Evolutionary conservation across 2,113 vertebrate genomes (phyloP), one percentile per base, ranked within the genome.

Genomic region (Mesoclemmys tuberculata): DNA sequence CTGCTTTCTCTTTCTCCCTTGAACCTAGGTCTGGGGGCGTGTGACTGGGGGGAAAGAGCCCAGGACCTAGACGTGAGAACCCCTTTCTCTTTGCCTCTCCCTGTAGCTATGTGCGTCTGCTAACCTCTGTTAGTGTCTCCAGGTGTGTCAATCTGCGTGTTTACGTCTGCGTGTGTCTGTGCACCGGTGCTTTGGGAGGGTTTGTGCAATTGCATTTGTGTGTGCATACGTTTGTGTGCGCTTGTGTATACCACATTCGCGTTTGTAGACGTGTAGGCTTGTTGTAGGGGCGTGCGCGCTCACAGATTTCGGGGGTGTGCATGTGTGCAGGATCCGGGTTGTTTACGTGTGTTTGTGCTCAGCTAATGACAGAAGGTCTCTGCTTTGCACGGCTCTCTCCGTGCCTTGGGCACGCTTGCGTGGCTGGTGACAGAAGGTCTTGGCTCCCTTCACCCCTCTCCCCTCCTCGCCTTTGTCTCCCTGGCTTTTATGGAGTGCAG

Each of bases 211-310:
- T 38, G 0, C 11, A 0, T 2, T 12, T 0, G 13, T 0, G 18
- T 2, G 27, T 2, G 41, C 41, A 31, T 29, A 13, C 16, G 18
- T 35, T 11, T 5, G 18, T 35, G n/a, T 1, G 4, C n/a, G n/a
- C n/a, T n/a, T 2, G 8, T 44, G 6, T 1, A 2, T 0, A 13
- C 1, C 0, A 4, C 3, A 1, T 0, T 2, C 4, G 3, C 2
- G 48, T 0, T 0, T 0, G 27, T n/a, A n/a, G n/a, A n/a, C n/a
- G 44, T 0, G 10, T 11, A 14, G 24, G 29, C 6, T n/a, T 68
- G 64, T 16, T 10, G 31, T 10, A 68, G 35, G 26, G 71, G 75
- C 0, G 6, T 55, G 79, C 3, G 94, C 24, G n/a, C 2, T 11
- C 46, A 82, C 6, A 3, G 10, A 26, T 64, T 4, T 29, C 35